phyloP scores from a whole-genome alignment of 2,888 invertebrate genomes.

The Aspidiotus destructor region DNA sequence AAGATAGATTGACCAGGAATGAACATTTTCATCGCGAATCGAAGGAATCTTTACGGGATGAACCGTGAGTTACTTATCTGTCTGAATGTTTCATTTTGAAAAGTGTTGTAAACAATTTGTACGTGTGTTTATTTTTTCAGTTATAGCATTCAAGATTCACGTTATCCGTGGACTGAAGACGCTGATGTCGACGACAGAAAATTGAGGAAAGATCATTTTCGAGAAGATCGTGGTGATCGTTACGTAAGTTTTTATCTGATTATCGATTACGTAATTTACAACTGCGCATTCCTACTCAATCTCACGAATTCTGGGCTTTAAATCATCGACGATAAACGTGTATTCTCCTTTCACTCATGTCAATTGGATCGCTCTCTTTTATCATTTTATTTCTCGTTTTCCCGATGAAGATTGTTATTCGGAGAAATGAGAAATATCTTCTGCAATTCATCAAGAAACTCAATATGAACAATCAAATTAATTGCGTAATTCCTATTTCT shows the following conservation, averaged over 20 bases:
- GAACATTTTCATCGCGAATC: slow-evolving; percentile 22
- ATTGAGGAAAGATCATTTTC: slow-evolving; percentile 12
- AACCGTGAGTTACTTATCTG: slow-evolving; percentile 16
- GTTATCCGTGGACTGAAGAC: slow-evolving; percentile 17
- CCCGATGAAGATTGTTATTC: too few relatives aligned
- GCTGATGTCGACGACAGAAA: slow-evolving; percentile 13
- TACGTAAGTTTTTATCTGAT: slow-evolving; percentile 10
- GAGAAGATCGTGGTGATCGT: slow-evolving; percentile 25
- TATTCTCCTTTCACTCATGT: too few relatives aligned
- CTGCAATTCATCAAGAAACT: too few relatives aligned
- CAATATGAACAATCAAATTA: too few relatives aligned
- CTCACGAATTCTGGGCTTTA: too few relatives aligned
- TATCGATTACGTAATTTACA: too few relatives aligned
- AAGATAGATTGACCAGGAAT: slow-evolving; percentile 1
- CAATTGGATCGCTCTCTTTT: too few relatives aligned
- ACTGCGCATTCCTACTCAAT: neutral
- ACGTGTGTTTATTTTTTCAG: neutral
- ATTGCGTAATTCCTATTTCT: too few relatives aligned
- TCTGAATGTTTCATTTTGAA: too few relatives aligned
- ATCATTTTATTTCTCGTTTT: too few relatives aligned
- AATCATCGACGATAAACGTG: too few relatives aligned
- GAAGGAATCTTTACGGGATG: slow-evolving; percentile 22
- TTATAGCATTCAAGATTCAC: slow-evolving; percentile 20
- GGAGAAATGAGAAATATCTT: too few relatives aligned
- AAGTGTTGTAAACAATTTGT: neutral